Evolutionary conservation across 1,140 invertebrate species (phyloP), one percentile per base, ranked within the genome.

Genomic region (Copidosoma floridanum): DNA sequence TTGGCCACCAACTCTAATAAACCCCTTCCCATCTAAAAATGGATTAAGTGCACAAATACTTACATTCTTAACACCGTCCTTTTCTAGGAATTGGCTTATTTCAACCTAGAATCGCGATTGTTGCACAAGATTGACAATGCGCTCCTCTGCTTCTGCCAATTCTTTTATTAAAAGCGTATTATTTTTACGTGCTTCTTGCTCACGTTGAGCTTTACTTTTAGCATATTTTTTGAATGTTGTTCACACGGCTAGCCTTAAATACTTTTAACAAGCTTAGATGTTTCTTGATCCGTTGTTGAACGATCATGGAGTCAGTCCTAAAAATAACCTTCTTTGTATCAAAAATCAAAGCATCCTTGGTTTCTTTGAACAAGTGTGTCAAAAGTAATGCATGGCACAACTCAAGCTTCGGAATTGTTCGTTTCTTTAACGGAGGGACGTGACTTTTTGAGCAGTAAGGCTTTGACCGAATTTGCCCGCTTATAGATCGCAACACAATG

Each of bases 351-450:
- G 12, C 2, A 27, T 40, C 61, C 37, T 53, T 59, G n/a, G 76
- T 60, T 43, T 71, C 63, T 18, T 66, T 23, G 18, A 75, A 26
- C 37, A 81, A 47, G 6, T 70, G 67, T 3, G 74, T 66, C 7
- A 82, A 57, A 16, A 82, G 41, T 4, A 73, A 38, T 2, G 81
- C 81, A 3, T 71, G 82, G 54, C 68, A 73, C 16, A 84, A 63
- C 66, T 84, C 83, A 11, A 84, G 61, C 61, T 77, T 50, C 11
- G 83, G 82, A 27, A 85, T 68, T 11, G 77, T 75, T 11, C 64
- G 23, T 24, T 32, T 35, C 35, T 61, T 61, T 1, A 61, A 6
- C 4, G 59, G 56, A 1, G 64, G 43, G 8, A 65, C 59, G 0
- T 52, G 44, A 3, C 57, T 55, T 23, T 62, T 65, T 6, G 56